Base-by-base conservation (phyloP, 2,888 invertebrate genomes). In the Campoplex capitator region DNA sequence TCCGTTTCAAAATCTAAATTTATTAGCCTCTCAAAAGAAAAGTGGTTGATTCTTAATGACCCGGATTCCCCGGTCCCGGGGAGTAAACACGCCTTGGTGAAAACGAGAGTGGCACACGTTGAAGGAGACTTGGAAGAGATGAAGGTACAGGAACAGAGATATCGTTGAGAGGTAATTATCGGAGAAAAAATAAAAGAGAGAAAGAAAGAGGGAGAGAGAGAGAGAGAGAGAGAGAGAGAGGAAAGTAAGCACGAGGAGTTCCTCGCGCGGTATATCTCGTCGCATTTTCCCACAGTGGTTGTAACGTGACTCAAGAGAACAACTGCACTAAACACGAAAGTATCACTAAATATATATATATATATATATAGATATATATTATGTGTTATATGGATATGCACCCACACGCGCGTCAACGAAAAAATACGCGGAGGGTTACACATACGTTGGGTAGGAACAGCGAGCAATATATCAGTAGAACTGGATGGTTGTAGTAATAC, bases 211-310 rank as follows among this genome's bases (percentile, higher is more conserved):
- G 78, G 48, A 83, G 82, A 77, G 62, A 58, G 71, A 42, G 23
- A 83, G 48, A 83, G 82, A 77, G 62, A 58, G 71, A 58, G 71
- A 77, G 62, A 58, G 71, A 42, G 23, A 83, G 48, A 83, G 82
- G 85, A 85, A 85, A 85, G 85, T 85, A 74, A 62, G 82, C 78
- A 82, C 73, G 58, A 62, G 68, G 23, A 56, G 28, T 58, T n/a
- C 80, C 68, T 48, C 70, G n/a, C 70, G n/a, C 32, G 13, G 70
- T 58, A 58, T 77, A 77, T 67, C 67, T 68, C 77, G 78, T 67
- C 74, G 78, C 45, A 73, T 83, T 83, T 86, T 86, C 86, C 86
- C 86, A 86, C 86, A 86, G 86, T 85, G 82, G 74, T 71, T 77
- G 70, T 75, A 82, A 83, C 73, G 78, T 82, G 85, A 85, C 83